Evolutionary conservation across 2,797 vertebrate species (phyloP), one percentile per base, ranked within the genome.

Genomic region (Tolypeutes matacus): DNA sequence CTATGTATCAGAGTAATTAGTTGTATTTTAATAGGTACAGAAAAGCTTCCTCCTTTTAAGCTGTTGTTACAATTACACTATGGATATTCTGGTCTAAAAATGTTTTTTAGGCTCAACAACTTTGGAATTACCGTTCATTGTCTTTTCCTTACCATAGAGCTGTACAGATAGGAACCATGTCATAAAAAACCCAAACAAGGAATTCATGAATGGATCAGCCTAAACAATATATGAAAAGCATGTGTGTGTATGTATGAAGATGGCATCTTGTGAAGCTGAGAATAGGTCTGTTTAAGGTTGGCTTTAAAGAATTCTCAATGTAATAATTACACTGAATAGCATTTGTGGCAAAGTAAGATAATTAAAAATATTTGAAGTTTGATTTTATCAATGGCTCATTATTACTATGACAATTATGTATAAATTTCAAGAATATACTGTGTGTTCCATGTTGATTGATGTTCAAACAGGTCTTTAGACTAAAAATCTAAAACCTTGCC

Each of bases 101-200:
- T 78, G 60, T 1, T 77, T 69, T 69, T 78, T 17, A 73, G 2
- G 27, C 31, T 69, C 62, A 70, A 42, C 3, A 82, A 76, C 7
- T 49, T 96, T 72, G 56, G 8, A 84, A 65, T 75, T 89, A 92
- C 94, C 72, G 9, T 76, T 78, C 23, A 72, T 29, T 86, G 5
- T 0, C 1, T 18, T 25, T 88, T 67, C 7, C 23, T 2, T 73
- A 49, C 8, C 4, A 34, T 27, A 56, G 10, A 46, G 34, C 25
- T 89, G 27, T 76, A 51, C 34, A 73, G 23, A 36, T 34, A 72
- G 36, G 64, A 65, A 85, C 36, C 21, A 0, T 75, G 18, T 70
- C n/a, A 49, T 64, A 69, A 73, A 27, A 46, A 73, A 3, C 7
- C 42, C 29, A 29, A 46, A 39, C 25, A 73, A 46, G 72, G 27